Base-by-base conservation (phyloP, 2,113 vertebrate genomes). In the Chionis minor region DNA sequence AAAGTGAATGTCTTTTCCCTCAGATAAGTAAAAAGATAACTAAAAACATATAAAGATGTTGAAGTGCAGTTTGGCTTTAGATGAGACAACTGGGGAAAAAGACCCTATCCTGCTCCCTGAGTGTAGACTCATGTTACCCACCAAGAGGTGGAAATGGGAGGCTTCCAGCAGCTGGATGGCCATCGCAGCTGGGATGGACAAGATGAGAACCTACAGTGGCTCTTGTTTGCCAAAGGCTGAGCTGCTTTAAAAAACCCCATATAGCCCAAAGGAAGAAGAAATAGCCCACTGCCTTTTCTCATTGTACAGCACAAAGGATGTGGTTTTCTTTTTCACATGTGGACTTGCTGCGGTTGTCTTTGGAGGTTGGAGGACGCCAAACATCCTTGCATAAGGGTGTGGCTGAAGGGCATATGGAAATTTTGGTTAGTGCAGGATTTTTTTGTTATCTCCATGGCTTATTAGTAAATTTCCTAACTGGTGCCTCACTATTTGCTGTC, bases 51-150 rank as follows among this genome's bases (percentile, higher is more conserved):
- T 32, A 22, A 70, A 83, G 9, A 69, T n/a, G 4, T 66, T 65
- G 56, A 85, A n/a, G 17, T 1, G 0, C 42, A 35, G 17, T 21
- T 73, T 61, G 16, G 8, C 20, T 80, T 90, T 65, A 51, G 44
- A 27, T 67, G 65, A 88, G 42, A 70, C 33, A 47, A 8, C 1
- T 82, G 38, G 10, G 15, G 15, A 75, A 24, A 77, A 86, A 72
- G 21, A 42, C 21, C 23, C 4, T 27, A 6, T 24, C 23, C 33
- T 77, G 49, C 27, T 1, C 5, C 44, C 27, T 63, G 52, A 40
- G 28, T 2, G 0, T 21, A 32, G 35, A 27, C 12, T 4, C 4
- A 2, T 6, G 10, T 33, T 71, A 32, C 19, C 8, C 23, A 40
- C 14, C 49, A 75, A 47, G 33, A 51, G 12, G 5, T 62, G 58